These are phyloP conservation scores for Hofmannophila pseudospretella DNA, from an alignment of 2,888 invertebrate species.

Conservation along the genomic window DNA sequence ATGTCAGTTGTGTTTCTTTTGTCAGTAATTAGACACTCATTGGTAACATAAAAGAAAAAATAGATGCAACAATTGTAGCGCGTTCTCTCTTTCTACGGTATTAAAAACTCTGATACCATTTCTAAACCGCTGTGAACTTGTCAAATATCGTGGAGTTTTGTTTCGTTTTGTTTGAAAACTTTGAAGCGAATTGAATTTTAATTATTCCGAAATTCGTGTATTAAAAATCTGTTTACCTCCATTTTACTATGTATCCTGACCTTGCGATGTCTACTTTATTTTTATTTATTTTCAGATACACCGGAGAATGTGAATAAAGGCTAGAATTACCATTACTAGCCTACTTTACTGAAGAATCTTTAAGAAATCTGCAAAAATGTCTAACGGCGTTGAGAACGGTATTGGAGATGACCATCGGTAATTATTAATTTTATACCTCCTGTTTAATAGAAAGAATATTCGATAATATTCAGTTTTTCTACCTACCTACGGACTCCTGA, in stretches of 20 bases:
- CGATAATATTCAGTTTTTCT: too few species aligned
- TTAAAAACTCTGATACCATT: too few species aligned
- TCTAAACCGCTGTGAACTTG: too few species aligned
- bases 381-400: slow-evolving; percentile 58
- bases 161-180: slow-evolving; percentile 11
- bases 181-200: background rate
- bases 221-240: background rate
- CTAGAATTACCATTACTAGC: background rate
- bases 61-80: too few species aligned
- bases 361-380: slow-evolving; percentile 37
- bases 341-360: slow-evolving; percentile 8
- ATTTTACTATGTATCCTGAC: background rate
- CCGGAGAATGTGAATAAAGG: slow-evolving; percentile 41
- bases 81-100: too few species aligned
- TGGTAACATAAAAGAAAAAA: too few species aligned
- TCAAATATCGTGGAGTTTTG: background rate
- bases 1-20: too few species aligned
- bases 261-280: slow-evolving; percentile 2
- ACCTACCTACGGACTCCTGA: too few species aligned
- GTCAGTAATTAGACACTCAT: too few species aligned
- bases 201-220: background rate
- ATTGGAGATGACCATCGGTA: slow-evolving; percentile 58
- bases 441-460: too few species aligned
- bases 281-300: slow-evolving; percentile 38
- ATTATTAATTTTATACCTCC: slow-evolving; percentile 22